Percentiles rank a stretch among this genome's conserved stretches.
These are phyloP conservation scores for Antigone vipio DNA, from an alignment of 2,113 vertebrate genomes.

Conservation along the genomic window DNA sequence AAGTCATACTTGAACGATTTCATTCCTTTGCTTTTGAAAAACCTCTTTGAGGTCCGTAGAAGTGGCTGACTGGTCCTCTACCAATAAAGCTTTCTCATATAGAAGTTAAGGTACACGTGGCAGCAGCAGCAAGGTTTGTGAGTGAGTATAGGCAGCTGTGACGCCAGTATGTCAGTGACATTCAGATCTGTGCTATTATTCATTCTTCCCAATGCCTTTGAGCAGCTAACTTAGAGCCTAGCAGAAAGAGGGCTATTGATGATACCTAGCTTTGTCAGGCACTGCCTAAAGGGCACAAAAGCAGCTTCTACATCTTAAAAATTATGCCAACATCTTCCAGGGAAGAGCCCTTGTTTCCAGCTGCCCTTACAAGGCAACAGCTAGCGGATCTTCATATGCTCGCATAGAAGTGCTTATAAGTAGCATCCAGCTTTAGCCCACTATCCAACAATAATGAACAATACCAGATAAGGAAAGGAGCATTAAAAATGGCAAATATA, in stretches of 20 bases:
- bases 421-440: neutral
- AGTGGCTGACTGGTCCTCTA: neutral
- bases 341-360: neutral
- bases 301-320: neutral
- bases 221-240: neutral
- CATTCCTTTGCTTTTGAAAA: neutral
- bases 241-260: neutral
- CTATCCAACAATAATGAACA: neutral
- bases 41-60: rapidly evolving
- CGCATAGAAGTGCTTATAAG: neutral
- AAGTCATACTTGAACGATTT: neutral
- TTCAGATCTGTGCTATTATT: neutral
- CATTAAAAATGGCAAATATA: neutral
- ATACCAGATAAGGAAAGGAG: neutral
- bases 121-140: neutral
- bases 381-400: neutral
- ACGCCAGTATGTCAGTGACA: rapidly evolving
- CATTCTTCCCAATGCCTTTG: neutral
- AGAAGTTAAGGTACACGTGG: neutral
- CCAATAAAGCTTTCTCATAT: neutral
- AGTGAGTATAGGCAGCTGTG: neutral
- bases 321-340: neutral
- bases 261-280: neutral
- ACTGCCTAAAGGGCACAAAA: neutral
- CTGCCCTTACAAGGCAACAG: neutral